These are phyloP conservation scores for Acanthopagrus latus DNA, from an alignment of 2,797 vertebrate species.

Conservation along the genomic window DNA sequence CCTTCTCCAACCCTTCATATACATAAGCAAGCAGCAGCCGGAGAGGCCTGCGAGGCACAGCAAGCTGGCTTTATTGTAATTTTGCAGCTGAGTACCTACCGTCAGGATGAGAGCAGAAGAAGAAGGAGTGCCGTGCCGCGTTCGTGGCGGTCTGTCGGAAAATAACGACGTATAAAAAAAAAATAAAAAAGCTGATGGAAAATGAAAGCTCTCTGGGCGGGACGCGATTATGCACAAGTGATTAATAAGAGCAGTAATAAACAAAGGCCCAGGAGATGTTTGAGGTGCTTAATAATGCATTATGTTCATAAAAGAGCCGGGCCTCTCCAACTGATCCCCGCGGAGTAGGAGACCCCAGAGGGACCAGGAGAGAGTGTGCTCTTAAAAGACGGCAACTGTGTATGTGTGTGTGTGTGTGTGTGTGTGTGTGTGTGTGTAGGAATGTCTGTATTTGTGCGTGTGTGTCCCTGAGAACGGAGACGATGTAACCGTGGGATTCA, in stretches of 20 bases:
- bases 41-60: constrained; percentile 73
- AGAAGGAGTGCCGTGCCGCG: constrained; percentile 49
- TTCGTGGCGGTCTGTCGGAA: constrained; percentile 68
- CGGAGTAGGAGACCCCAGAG: constrained; percentile 83
- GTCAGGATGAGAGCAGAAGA: constrained; percentile 56
- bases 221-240: constrained; percentile 87
- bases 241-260: constrained; percentile 92
- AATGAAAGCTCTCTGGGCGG: constrained; percentile 86
- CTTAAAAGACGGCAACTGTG: constrained; percentile 62
- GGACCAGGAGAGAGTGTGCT: constrained; percentile 73
- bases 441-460: constrained; percentile 16
- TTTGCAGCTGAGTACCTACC: constrained; percentile 74
- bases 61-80: constrained; percentile 68
- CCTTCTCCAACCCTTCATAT: constrained; percentile 63
- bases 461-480: constrained; percentile 32
- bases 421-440: constrained; percentile 32
- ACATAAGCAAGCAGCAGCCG: constrained; percentile 55
- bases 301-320: constrained; percentile 88
- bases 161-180: constrained; percentile 72
- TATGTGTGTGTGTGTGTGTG: constrained; percentile 40
- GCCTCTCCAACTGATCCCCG: constrained; percentile 85
- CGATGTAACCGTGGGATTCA: constrained; percentile 11
- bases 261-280: constrained; percentile 91
- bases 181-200: constrained; percentile 74
- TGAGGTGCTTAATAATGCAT: constrained; percentile 92